Evolutionary conservation across 1,140 invertebrate genomes (phyloP).

Genomic region (Centruroides vittatus): DNA sequence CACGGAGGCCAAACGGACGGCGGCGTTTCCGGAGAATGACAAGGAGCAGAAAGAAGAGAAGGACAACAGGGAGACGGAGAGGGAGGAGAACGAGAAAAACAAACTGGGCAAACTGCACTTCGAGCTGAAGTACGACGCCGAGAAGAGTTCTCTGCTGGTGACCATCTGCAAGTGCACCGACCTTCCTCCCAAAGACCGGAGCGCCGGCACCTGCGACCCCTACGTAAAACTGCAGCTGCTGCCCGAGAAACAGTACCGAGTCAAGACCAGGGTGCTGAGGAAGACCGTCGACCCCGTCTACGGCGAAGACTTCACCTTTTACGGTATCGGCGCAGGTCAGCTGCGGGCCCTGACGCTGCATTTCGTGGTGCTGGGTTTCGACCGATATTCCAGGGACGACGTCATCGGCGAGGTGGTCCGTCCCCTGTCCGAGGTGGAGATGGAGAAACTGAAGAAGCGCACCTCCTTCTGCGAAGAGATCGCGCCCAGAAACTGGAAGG

Average conservation of each 20-base stretch:
- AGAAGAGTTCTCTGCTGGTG: background rate
- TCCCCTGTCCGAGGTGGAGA: constrained; percentile 21
- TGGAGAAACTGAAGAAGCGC: constrained; percentile 14
- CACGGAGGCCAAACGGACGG: too few relatives aligned
- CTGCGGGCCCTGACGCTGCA: constrained; percentile 75
- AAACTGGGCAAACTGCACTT: background rate
- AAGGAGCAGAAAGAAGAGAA: too few relatives aligned
- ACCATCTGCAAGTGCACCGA: background rate
- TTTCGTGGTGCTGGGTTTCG: constrained; percentile 89
- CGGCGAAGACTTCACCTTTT: constrained; percentile 94
- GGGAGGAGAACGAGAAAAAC: too few relatives aligned
- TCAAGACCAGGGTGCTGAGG: constrained; percentile 76
- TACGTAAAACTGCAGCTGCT: constrained; percentile 90
- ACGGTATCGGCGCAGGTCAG: constrained; percentile 70
- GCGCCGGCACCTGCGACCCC: constrained; percentile 49
- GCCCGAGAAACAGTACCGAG: constrained; percentile 87
- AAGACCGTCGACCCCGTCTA: constrained; percentile 85
- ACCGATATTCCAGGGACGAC: constrained; percentile 90
- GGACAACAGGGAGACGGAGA: too few relatives aligned
- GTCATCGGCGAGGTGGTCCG: constrained; percentile 91
- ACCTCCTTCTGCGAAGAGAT: constrained; percentile 12
- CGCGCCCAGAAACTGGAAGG: constrained; percentile 10
- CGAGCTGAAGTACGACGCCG: background rate
- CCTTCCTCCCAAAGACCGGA: constrained; percentile 47
- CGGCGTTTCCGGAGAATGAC: too few relatives aligned